phyloP scores from a whole-genome alignment of 2,797 vertebrate genomes.

The Trachops cirrhosus region DNA sequence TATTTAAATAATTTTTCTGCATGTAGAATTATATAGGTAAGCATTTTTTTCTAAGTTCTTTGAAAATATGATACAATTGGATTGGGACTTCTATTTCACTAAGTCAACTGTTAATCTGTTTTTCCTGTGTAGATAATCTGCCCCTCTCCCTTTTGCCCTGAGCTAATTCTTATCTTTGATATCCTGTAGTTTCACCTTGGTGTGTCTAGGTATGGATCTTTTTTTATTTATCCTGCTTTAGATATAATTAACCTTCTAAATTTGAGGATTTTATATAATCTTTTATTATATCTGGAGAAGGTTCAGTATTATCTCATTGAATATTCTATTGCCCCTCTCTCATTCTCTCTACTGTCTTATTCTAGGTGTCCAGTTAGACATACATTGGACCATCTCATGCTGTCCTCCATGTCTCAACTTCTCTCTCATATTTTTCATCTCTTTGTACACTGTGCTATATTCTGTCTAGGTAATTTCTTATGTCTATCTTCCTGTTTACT shows the following conservation, averaged over 20 bases:
- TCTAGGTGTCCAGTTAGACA: not conserved
- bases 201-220: not conserved
- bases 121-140: not conserved
- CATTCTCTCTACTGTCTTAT: not conserved
- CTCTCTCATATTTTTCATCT: not conserved
- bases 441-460: not conserved
- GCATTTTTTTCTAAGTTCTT: not conserved
- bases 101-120: not conserved
- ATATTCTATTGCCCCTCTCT: not conserved
- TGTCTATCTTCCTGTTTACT: not conserved
- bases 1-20: not conserved
- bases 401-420: not conserved
- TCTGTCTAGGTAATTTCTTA: not conserved
- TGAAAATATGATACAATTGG: not conserved
- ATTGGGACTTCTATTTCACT: not conserved
- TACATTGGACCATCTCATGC: not conserved
- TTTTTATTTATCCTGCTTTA: not conserved
- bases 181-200: not conserved
- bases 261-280: not conserved
- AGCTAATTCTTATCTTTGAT: not conserved
- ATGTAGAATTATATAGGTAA: not conserved
- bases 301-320: not conserved
- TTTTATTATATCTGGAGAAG: not conserved
- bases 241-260: not conserved
- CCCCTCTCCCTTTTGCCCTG: not conserved